Base-by-base conservation (phyloP, 2,888 invertebrate genomes). In the Melinaea menophilus region DNA sequence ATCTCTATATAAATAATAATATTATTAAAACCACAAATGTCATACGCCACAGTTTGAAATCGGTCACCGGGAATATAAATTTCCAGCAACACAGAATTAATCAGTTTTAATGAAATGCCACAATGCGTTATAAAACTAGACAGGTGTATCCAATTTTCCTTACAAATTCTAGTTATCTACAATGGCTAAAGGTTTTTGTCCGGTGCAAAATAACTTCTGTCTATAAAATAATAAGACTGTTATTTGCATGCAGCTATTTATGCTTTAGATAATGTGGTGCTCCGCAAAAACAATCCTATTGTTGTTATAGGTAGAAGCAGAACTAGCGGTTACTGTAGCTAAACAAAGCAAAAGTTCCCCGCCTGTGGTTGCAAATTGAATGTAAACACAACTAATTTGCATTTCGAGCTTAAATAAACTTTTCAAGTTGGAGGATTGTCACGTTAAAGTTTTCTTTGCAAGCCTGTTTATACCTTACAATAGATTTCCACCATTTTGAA, bases 371-470 rank as follows among this genome's bases (percentile, higher is more conserved):
- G 73, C 78, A 79, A 81, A 83, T 84, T 83, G 79, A 83, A 80
- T 81, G 80, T 78, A 77, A 80, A 76, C 78, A 77, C 75, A 62
- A 72, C 72, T 77, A 78, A 82, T 82, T 82, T 82, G 78, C 79
- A 78, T 80, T 76, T 75, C 62, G 56, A 61, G 65, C 66, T 69
- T 59, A 59, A 68, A 64, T 58, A 57, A 56, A 65, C 64, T 62
- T 64, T 57, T 41, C 56, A 45, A 47, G 58, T 59, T 55, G 56
- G 55, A 37, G 51, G 54, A 63, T 66, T 64, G 61, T 66, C 66
- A 61, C 62, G 64, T 63, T 63, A 58, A 64, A 65, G 64, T 69
- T 69, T 67, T 66, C 62, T 61, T 59, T 37, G 48, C 48, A 46
- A 35, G 35, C 51, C 51, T 51, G 51, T 31, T 51, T 51, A 51